Conservation (phyloP, 2,113 vertebrate species). For the Antigone vipio region DNA sequence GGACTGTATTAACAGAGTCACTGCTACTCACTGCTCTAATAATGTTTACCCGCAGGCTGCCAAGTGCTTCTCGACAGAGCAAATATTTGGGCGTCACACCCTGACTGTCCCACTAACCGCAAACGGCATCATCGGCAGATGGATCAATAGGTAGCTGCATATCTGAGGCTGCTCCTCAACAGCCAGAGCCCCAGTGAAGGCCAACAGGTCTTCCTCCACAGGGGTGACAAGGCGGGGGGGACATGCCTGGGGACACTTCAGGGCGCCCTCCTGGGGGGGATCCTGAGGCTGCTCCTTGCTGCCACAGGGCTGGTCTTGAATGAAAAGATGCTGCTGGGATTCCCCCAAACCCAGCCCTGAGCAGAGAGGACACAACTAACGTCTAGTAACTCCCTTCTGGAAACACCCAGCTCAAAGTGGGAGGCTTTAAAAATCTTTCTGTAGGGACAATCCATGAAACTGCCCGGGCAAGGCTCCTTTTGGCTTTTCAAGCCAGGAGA, state of each 20-base stretch:
- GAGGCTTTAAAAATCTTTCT: neutral
- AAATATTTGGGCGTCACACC: neutral
- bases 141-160: neutral
- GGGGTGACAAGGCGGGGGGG: neutral
- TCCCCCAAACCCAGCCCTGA: neutral
- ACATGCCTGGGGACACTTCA: neutral
- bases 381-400: neutral
- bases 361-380: neutral
- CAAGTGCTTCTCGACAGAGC: neutral
- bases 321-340: neutral
- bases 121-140: neutral
- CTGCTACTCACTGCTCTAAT: neutral
- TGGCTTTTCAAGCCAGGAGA: neutral
- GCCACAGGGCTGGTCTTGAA: neutral
- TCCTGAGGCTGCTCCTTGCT: neutral
- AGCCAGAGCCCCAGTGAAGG: neutral
- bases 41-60: neutral
- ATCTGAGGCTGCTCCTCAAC: neutral
- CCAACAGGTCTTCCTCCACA: neutral
- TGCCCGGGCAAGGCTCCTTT: neutral
- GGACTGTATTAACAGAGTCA: neutral
- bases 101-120: neutral
- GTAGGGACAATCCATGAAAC: neutral
- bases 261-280: neutral
- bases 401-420: neutral